phyloP scores from a whole-genome alignment of 2,888 invertebrate genomes.

The Frankliniella fusca region DNA sequence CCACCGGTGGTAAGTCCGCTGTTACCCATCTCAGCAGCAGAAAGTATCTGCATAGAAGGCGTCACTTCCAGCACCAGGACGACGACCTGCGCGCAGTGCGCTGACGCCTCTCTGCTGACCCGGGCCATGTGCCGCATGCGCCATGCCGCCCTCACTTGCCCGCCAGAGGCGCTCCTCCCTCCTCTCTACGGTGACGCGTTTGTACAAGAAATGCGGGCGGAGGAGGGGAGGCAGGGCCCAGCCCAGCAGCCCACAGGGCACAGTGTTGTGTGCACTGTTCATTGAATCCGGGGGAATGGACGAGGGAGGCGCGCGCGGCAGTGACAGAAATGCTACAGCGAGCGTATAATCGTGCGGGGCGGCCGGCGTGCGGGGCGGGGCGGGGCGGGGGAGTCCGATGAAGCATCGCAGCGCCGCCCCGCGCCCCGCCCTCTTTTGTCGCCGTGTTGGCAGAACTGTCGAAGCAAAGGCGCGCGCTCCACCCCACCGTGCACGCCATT shows the following conservation, averaged over 20 bases:
- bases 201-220: background rate
- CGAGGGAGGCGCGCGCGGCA: background rate
- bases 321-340: background rate
- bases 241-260: no score
- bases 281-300: background rate
- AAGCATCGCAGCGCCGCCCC: no score
- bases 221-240: background rate
- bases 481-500: no score
- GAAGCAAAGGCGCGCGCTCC: no score
- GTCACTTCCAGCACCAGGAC: no score
- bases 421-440: no score
- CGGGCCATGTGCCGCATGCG: background rate
- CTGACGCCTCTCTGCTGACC: background rate
- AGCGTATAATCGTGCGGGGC: background rate
- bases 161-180: no score
- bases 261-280: background rate
- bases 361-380: background rate
- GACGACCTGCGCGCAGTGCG: no score
- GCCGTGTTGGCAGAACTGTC: no score
- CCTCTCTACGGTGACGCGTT: background rate
- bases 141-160: background rate
- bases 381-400: background rate
- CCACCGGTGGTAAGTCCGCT: no score
- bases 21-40: no score
- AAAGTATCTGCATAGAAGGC: no score